These are phyloP conservation scores for Drosophila lacertosa DNA, from an alignment of 1,140 invertebrate species.

Conservation along the genomic window DNA sequence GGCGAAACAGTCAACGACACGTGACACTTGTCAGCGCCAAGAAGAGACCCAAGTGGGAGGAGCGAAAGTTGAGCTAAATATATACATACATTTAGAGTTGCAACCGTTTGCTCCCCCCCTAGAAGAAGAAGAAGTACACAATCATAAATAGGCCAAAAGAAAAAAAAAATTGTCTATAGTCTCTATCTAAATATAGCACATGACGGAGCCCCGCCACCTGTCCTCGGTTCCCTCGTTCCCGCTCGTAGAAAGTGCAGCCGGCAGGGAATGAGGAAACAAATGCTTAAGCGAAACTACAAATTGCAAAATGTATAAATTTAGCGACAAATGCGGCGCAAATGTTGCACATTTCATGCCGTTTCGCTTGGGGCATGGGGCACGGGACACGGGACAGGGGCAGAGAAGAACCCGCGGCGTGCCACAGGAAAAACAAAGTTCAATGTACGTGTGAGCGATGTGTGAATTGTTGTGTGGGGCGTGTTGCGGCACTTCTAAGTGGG, in stretches of 20 bases:
- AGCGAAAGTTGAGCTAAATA: slow-evolving; percentile 35
- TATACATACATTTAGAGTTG: slow-evolving; percentile 46
- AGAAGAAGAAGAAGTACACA: slow-evolving; percentile 40
- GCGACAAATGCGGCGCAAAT: slow-evolving; percentile 55
- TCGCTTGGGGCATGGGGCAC: too few relatives aligned
- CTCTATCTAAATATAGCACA: slow-evolving; percentile 56
- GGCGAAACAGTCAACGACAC: slow-evolving; percentile 78
- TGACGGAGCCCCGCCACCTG: slow-evolving; percentile 35
- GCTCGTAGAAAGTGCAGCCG: slow-evolving; percentile 32
- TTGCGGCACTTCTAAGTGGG: slow-evolving; percentile 57
- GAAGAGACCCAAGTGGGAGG: not conserved
- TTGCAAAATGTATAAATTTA: slow-evolving; percentile 66
- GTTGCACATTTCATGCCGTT: slow-evolving; percentile 24
- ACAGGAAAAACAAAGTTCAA: slow-evolving; percentile 63
- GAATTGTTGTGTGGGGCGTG: slow-evolving; percentile 50
- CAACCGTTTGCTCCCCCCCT: slow-evolving; percentile 29
- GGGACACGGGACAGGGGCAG: not conserved
- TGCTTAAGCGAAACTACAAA: slow-evolving; percentile 49
- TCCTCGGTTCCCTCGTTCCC: not conserved
- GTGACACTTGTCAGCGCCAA: slow-evolving; percentile 29
- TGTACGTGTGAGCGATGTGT: slow-evolving; percentile 58
- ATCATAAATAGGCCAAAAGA: slow-evolving; percentile 68
- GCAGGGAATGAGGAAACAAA: slow-evolving; percentile 73
- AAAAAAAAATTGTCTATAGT: slow-evolving; percentile 54
- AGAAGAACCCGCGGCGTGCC: not conserved